phyloP scores from a whole-genome alignment of 2,888 invertebrate genomes.

The Microplitis manilae region DNA sequence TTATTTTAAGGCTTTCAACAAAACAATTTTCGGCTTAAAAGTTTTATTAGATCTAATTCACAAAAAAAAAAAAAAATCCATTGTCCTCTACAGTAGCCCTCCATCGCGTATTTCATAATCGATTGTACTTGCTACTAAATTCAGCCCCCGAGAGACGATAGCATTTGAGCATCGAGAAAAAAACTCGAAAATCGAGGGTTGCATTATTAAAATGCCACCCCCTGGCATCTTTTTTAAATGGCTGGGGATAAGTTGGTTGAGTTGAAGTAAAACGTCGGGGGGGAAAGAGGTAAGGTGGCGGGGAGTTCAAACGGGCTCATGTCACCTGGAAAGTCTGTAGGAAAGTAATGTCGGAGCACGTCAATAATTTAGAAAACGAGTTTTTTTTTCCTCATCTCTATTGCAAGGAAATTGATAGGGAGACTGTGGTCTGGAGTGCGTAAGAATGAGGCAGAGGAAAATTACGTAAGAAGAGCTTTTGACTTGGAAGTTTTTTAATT shows the following conservation, averaged over 20 bases:
- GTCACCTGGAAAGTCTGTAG: constrained; percentile 51
- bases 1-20: too few relatives aligned
- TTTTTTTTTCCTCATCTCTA: constrained; percentile 27
- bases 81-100: not conserved
- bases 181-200: constrained; percentile 65
- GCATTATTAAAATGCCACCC: constrained; percentile 61
- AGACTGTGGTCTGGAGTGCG: constrained; percentile 24
- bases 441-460: constrained; percentile 36
- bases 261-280: not conserved
- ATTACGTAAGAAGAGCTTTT: constrained; percentile 45
- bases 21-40: not conserved
- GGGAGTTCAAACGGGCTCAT: constrained; percentile 5
- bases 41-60: not conserved
- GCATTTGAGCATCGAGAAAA: constrained; percentile 59
- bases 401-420: constrained; percentile 49
- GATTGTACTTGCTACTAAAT: constrained; percentile 13
- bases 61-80: not conserved
- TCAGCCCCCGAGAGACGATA: constrained; percentile 39
- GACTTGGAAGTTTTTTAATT: constrained; percentile 58
- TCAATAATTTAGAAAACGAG: constrained; percentile 64
- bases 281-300: not conserved
- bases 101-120: constrained; percentile 8
- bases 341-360: constrained; percentile 49
- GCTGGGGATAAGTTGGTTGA: constrained; percentile 32
- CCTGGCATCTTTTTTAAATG: constrained; percentile 41